phyloP scores from a whole-genome alignment of 2,797 vertebrate genomes.

The Buphagus erythrorhynchus region DNA sequence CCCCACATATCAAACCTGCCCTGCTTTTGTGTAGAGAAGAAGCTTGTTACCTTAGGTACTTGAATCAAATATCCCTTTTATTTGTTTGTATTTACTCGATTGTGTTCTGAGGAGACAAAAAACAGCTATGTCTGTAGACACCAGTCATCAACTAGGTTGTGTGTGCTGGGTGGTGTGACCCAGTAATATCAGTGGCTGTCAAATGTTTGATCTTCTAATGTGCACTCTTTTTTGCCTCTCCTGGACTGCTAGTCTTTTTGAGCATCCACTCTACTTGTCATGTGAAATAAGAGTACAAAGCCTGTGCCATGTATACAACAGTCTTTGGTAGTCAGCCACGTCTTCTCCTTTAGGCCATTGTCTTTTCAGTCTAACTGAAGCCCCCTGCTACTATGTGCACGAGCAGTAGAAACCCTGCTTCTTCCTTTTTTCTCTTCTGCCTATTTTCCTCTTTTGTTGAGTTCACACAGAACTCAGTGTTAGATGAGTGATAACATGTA shows the following conservation, averaged over 20 bases:
- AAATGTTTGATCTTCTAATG: conserved; percentile 55
- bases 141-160: not conserved
- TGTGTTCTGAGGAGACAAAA: conserved; percentile 35
- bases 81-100: conserved; percentile 58
- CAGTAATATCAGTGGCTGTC: conserved; percentile 23
- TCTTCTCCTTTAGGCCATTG: conserved; percentile 51
- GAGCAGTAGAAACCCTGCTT: conserved; percentile 44
- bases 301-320: not conserved
- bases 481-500: conserved; percentile 39
- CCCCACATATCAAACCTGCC: not conserved
- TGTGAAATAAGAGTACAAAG: conserved; percentile 57
- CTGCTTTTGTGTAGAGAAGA: not conserved
- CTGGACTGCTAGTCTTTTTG: conserved; percentile 47
- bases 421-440: conserved; percentile 46
- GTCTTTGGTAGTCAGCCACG: conserved; percentile 28
- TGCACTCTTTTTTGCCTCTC: conserved; percentile 30
- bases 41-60: conserved; percentile 50
- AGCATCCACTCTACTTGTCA: conserved; percentile 48
- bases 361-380: conserved; percentile 63
- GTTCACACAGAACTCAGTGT: conserved; percentile 42
- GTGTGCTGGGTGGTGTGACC: not conserved
- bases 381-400: not conserved
- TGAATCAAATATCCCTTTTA: conserved; percentile 27
- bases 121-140: conserved; percentile 5
- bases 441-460: conserved; percentile 56